Percentiles rank a stretch among this genome's conserved stretches.
Evolutionary conservation across 2,888 invertebrate species (phyloP).

Genomic region (Lasioglossum leucozonium): DNA sequence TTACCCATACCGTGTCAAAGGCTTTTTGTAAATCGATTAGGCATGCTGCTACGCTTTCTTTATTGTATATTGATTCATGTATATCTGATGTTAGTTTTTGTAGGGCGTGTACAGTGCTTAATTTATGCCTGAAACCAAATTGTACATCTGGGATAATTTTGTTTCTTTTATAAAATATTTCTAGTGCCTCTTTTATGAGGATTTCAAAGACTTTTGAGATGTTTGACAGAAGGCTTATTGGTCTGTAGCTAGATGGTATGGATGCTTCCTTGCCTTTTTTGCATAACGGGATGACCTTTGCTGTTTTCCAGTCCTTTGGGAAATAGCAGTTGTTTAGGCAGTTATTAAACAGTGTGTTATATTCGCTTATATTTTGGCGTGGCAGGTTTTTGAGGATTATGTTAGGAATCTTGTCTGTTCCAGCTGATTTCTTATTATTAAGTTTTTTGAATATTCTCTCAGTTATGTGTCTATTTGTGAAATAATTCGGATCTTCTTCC

Average conservation of each 20-base stretch:
- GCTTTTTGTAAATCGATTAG: neutral
- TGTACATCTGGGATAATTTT: neutral
- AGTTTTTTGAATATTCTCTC: too few relatives aligned
- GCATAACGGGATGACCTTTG: neutral
- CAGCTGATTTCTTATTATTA: too few relatives aligned
- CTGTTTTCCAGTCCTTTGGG: neutral
- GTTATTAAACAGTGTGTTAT: neutral
- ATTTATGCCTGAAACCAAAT: neutral
- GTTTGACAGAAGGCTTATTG: neutral
- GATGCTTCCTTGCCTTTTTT: neutral
- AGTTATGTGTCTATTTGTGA: too few relatives aligned
- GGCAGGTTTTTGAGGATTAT: too few relatives aligned
- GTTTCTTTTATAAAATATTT: neutral
- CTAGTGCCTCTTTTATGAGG: fast-evolving
- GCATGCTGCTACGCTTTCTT: neutral
- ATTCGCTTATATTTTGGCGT: neutral
- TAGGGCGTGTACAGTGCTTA: neutral
- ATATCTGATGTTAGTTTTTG: neutral
- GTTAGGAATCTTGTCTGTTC: too few relatives aligned
- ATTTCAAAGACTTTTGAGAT: neutral
- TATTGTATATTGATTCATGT: neutral
- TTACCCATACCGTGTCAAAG: neutral
- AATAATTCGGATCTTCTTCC: too few relatives aligned
- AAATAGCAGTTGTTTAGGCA: neutral
- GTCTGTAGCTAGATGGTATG: neutral